Conservation (phyloP, 2,888 invertebrate genomes). For the Saturnia japonica region DNA sequence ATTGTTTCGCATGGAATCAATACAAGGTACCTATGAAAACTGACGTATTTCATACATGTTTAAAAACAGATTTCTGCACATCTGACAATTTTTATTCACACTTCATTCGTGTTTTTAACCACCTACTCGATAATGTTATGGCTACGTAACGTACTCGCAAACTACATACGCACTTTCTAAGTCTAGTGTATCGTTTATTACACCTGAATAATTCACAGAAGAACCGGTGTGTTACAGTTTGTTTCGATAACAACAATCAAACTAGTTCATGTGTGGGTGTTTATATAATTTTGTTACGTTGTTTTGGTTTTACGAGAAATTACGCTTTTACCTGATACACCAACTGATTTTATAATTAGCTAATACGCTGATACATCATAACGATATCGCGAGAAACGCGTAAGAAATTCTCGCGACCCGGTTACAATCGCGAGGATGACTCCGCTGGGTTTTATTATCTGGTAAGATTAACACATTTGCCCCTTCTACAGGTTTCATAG, state of each 20-base stretch:
- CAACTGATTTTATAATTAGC: not conserved
- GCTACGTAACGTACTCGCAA: not conserved
- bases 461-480: not conserved
- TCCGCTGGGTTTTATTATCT: not conserved
- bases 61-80: not conserved
- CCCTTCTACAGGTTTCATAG: no score
- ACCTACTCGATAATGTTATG: not conserved
- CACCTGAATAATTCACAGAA: not conserved
- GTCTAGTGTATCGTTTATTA: not conserved
- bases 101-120: not conserved
- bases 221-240: not conserved
- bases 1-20: no score
- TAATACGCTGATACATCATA: not conserved
- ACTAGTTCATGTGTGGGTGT: not conserved
- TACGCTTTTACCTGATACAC: not conserved
- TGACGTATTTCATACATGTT: not conserved
- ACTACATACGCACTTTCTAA: not conserved
- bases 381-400: not conserved
- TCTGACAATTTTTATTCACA: not conserved
- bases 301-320: not conserved
- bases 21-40: no score
- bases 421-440: not conserved
- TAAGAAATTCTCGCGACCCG: not conserved
- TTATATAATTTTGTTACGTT: not conserved
- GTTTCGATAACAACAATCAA: conserved; percentile 2